Conservation (phyloP, 2,113 vertebrate genomes). For the Sula dactylatra region DNA sequence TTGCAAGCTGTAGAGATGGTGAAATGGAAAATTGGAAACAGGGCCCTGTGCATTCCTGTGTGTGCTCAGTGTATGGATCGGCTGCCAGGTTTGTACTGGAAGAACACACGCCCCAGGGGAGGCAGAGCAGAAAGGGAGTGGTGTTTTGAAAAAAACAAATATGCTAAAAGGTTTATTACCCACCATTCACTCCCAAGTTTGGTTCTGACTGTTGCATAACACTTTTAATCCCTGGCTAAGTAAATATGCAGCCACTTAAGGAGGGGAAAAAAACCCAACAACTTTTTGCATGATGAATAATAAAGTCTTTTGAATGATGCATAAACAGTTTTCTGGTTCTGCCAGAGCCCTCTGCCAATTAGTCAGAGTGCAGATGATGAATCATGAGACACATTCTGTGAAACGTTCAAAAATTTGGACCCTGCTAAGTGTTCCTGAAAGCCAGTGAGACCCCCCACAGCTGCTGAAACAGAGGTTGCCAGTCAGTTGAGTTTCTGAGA, state of each 20-base stretch:
- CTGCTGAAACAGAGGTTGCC: background rate
- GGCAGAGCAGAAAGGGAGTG: background rate
- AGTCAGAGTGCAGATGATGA: conserved; percentile 60
- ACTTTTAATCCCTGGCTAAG: background rate
- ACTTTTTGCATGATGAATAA: conserved; percentile 42
- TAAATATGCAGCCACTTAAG: background rate
- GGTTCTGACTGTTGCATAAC: conserved; percentile 3
- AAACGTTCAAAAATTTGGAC: conserved; percentile 42
- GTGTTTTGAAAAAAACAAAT: background rate
- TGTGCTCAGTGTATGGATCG: background rate
- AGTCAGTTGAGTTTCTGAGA: background rate
- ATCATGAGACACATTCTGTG: conserved; percentile 63
- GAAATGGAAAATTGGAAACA: background rate
- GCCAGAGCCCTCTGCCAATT: conserved; percentile 59
- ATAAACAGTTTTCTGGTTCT: conserved; percentile 52
- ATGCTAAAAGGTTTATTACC: background rate
- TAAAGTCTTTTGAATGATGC: conserved; percentile 7
- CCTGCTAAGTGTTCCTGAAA: conserved; percentile 30
- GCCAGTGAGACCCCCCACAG: conserved; percentile 25
- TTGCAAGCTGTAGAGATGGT: background rate
- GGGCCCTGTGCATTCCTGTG: background rate
- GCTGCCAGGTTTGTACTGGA: background rate
- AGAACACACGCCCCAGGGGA: background rate
- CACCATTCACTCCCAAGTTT: background rate
- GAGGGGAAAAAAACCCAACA: background rate